Evolutionary conservation across 2,113 vertebrate species (phyloP), one percentile per base, ranked within the genome.

Genomic region (Perca fluviatilis): DNA sequence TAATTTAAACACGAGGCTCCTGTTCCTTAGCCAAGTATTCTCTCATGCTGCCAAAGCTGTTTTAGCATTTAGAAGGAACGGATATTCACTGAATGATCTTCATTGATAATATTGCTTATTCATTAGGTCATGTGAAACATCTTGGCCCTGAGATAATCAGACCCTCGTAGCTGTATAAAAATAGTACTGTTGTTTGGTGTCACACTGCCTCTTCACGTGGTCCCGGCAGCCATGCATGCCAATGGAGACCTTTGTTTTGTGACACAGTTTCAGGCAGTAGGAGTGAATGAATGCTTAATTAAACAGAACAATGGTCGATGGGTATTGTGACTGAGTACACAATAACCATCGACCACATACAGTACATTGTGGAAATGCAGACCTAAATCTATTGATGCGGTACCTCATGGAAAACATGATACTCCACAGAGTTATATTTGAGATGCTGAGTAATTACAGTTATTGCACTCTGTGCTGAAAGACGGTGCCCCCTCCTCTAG

Each of bases 191-290:
- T 92, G 90, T 94, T 90, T 84, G 71, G 84, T 78, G 85, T 85
- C 85, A 89, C 78, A 82, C 84, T 87, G 85, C 68, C 68, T 84
- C 79, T 91, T 90, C 84, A 89, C 90, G 80, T 86, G 88, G 61
- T 85, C 88, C 57, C 79, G 62, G 79, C 84, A 86, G 83, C 67
- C 74, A 47, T 57, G 83, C 82, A 86, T 80, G 67, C 88, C 91
- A 93, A 88, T 91, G 77, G 83, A 86, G 86, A 86, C 87, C 92
- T 95, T 95, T 95, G 95, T 95, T 92, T 89, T 74, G 85, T 92
- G 92, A 90, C 94, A 94, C 91, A 94, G 92, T 93, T 94, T 88
- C 80, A 81, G 88, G 80, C 85, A n/a, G 58, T 75, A 66, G 86
- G 88, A 91, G 83, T 83, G 82, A 90, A 94, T 91, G 87, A 91